Percentiles rank a stretch among this genome's conserved stretches.
These are phyloP conservation scores for Brotula barbata DNA, from an alignment of 2,797 vertebrate genomes.

Conservation along the genomic window DNA sequence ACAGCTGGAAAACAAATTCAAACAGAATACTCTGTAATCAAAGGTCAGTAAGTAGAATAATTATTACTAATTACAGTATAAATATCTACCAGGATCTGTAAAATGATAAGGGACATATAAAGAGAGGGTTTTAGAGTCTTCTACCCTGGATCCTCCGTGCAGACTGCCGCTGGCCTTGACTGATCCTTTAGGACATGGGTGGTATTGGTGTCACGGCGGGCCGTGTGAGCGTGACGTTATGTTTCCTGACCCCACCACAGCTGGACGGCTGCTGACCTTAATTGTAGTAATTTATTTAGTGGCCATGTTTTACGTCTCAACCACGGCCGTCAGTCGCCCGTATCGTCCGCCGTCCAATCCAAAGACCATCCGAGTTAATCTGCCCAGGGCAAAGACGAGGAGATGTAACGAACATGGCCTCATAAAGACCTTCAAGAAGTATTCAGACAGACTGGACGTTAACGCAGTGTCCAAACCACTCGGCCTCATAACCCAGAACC, in stretches of 20 bases:
- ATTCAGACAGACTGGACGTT: slow-evolving; percentile 28
- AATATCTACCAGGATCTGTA: no score
- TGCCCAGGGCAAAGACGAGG: slow-evolving; percentile 19
- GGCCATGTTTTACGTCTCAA: slow-evolving; percentile 58
- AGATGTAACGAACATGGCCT: slow-evolving; percentile 12
- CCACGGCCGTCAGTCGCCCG: slow-evolving; percentile 40
- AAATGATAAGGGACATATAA: no score
- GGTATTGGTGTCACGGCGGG: slow-evolving; percentile 45
- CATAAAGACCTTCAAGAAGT: slow-evolving; percentile 47
- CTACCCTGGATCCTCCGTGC: no score
- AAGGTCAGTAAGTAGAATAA: no score
- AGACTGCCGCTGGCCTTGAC: no score
- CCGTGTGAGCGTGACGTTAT: slow-evolving; percentile 63
- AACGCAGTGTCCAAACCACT: slow-evolving; percentile 10
- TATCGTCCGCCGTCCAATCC: slow-evolving; percentile 31
- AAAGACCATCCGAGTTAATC: slow-evolving; percentile 16
- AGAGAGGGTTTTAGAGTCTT: no score
- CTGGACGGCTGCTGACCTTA: slow-evolving; percentile 73
- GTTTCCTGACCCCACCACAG: slow-evolving; percentile 65
- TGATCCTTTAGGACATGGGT: slow-evolving; percentile 48
- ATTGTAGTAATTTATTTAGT: slow-evolving; percentile 74
- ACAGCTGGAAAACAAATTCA: no score
- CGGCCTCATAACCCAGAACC: neutral
- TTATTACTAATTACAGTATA: no score
- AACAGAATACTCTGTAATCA: no score